Base-by-base conservation (phyloP, 2,113 vertebrate species). In the Hyperopisus bebe region DNA sequence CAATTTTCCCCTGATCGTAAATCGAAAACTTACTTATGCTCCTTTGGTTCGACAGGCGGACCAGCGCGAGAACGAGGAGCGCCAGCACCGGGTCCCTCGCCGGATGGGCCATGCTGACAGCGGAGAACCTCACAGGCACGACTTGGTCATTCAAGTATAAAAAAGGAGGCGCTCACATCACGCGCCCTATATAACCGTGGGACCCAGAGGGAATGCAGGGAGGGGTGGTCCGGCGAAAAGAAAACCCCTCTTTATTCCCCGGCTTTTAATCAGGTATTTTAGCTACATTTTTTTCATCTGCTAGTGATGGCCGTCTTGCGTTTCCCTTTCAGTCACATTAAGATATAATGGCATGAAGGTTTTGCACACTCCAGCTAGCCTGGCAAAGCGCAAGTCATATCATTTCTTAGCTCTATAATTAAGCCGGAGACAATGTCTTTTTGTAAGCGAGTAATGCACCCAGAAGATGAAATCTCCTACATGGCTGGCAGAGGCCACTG, bases 271-370 rank as follows among this genome's bases (percentile, higher is more conserved):
- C 84, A 91, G 80, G 91, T 89, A 85, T 90, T 77, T 47, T 66
- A 87, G 77, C 90, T 53, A 90, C 93, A 93, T 96, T 94, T 95
- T 95, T 95, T 94, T 92, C 92, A 89, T 93, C 92, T 51, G 88
- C 88, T 92, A 92, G 92, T 90, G 94, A 93, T 93, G 89, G 92
- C 91, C 86, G 93, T 94, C 93, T 96, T 94, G 90, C 90, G 66
- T 96, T 96, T 95, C 95, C 88, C 89, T 87, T 93, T 90, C 93
- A 94, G 93, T 95, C 94, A 95, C 94, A 47, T 91, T 89, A 92
- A 92, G 93, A 93, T 80, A 82, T 74, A 89, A 91, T 91, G 91
- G 90, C 91, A 92, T 91, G 90, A 70, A 58, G 87, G 62, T 90
- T 90, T 90, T 92, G 91, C 91, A 92, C 92, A 91, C 91, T 90